phyloP scores from a whole-genome alignment of 2,888 invertebrate species.

The Drosophila mayaguana region DNA sequence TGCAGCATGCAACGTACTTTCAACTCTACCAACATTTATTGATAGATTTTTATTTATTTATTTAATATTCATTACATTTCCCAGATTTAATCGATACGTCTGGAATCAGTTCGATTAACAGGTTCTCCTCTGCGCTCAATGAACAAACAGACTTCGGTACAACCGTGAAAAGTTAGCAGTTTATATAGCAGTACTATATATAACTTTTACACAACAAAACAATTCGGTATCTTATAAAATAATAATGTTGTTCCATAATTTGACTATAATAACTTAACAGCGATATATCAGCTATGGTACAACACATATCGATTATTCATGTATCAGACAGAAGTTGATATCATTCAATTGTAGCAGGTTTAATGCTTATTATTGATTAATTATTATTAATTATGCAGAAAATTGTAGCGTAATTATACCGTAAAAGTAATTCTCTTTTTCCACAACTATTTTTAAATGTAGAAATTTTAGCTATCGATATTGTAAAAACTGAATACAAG shows the following conservation, averaged over 20 bases:
- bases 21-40: background rate
- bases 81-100: slow-evolving; percentile 1
- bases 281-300: background rate
- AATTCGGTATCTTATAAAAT: background rate
- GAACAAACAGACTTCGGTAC: slow-evolving; percentile 1
- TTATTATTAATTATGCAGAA: background rate
- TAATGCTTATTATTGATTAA: background rate
- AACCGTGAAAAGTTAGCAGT: background rate
- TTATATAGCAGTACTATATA: background rate
- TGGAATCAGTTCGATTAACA: slow-evolving; percentile 17
- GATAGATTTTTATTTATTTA: slow-evolving; percentile 14
- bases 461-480: slow-evolving; percentile 17
- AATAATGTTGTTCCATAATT: background rate
- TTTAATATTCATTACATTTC: slow-evolving; percentile 5
- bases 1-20: background rate
- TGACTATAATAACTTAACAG: background rate
- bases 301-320: background rate
- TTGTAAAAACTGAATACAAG: background rate
- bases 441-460: background rate
- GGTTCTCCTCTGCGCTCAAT: slow-evolving; percentile 1
- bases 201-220: background rate
- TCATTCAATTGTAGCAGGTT: background rate
- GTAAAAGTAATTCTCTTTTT: background rate
- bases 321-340: no score
- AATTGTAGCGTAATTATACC: no score